Evolutionary conservation across 2,113 vertebrate genomes (phyloP).

Genomic region (Melanocharis versteri): DNA sequence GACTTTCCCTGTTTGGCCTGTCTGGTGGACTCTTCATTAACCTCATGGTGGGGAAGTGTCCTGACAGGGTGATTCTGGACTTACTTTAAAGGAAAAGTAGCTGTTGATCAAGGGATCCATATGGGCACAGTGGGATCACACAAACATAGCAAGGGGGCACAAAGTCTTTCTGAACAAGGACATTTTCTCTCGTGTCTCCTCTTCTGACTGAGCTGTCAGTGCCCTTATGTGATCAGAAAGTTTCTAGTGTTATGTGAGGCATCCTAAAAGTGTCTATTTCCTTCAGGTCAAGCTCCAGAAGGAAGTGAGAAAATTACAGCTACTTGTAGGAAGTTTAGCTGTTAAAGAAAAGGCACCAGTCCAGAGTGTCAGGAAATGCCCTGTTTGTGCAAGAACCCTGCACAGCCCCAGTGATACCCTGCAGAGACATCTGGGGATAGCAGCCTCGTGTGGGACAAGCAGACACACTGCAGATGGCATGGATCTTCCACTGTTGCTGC

Average conservation of each 20-base stretch:
- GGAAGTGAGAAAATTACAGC: background rate
- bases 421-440: accelerated
- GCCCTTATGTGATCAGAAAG: background rate
- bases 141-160: no score
- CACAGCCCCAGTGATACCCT: background rate
- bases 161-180: background rate
- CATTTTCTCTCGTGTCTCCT: background rate
- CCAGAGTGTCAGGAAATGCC: background rate
- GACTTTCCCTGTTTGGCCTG: background rate
- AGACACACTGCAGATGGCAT: accelerated
- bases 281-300: background rate
- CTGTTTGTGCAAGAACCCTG: background rate
- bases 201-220: background rate
- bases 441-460: background rate
- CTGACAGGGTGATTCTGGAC: background rate
- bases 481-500: background rate
- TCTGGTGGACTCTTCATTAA: background rate
- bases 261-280: background rate
- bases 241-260: background rate
- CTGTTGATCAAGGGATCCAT: background rate
- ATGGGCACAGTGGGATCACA: background rate
- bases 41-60: background rate
- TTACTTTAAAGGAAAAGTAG: background rate
- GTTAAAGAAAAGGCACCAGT: background rate
- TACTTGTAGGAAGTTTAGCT: background rate